These are phyloP conservation scores for Orthosia gothica DNA, from an alignment of 2,888 invertebrate species.

Conservation along the genomic window DNA sequence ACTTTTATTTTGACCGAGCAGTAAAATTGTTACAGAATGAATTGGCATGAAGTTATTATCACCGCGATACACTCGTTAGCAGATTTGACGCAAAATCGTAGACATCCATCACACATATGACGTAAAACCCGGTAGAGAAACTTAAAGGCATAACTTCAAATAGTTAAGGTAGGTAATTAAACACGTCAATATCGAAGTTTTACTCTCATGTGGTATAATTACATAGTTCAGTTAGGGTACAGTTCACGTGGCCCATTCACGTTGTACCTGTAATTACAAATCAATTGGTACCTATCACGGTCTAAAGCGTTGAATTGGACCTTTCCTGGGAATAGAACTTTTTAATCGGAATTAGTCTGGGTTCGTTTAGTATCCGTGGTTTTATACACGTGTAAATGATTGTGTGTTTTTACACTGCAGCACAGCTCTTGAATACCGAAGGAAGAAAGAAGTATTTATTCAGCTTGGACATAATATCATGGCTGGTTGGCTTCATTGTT, in stretches of 20 bases:
- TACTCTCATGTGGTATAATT: constrained; percentile 13
- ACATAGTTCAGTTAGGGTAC: constrained; percentile 19
- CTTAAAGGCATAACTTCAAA: not conserved
- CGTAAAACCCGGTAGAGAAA: not conserved
- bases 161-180: constrained; percentile 40
- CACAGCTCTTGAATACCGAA: no score
- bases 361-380: no score
- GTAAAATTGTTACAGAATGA: no score
- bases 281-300: constrained; percentile 24
- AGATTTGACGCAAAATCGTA: no score
- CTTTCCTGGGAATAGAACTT: constrained; percentile 1
- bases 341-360: not conserved
- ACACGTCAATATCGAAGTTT: constrained; percentile 45
- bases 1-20: no score
- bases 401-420: no score
- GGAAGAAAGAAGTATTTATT: no score
- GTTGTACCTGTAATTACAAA: constrained; percentile 35
- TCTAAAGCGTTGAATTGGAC: constrained; percentile 9
- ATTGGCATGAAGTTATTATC: no score
- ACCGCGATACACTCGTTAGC: no score
- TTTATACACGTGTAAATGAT: not conserved
- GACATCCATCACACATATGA: not conserved
- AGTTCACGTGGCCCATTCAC: constrained; percentile 15
- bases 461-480: no score
- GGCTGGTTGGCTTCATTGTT: no score